A percentile compares a stretch with the other conserved stretches of the same genome.
Evolutionary conservation across 2,797 vertebrate genomes (phyloP).

Genomic region (Sebastes itinus): DNA sequence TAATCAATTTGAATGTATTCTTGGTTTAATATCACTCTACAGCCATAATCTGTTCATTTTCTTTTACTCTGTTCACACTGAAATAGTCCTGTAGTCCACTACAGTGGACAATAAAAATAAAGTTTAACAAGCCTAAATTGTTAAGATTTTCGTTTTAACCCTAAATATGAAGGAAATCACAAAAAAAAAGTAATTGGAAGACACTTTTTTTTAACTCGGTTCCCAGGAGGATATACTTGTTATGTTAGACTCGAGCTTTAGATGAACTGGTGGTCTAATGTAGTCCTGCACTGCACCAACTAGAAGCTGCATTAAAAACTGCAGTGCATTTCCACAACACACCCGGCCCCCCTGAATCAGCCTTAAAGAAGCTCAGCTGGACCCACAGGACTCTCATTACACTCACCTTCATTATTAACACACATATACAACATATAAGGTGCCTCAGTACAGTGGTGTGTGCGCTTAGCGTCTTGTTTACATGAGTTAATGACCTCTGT

Average conservation of each 20-base stretch:
- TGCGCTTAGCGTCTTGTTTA: constrained; percentile 49
- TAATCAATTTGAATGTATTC: too few relatives aligned
- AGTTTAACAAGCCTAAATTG: too few relatives aligned
- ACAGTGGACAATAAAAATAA: too few relatives aligned
- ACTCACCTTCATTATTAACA: constrained; percentile 56
- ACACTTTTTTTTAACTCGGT: too few relatives aligned
- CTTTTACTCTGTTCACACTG: too few relatives aligned
- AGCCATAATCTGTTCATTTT: too few relatives aligned
- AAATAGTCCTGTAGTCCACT: too few relatives aligned
- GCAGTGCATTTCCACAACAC: constrained; percentile 22
- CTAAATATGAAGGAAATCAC: too few relatives aligned
- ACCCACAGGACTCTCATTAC: constrained; percentile 50
- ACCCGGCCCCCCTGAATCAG: background rate
- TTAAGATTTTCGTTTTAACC: too few relatives aligned
- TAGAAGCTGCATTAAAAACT: constrained; percentile 15
- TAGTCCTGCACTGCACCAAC: constrained; percentile 14
- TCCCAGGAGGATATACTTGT: background rate
- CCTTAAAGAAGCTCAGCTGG: constrained; percentile 20
- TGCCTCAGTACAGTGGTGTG: background rate
- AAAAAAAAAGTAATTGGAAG: too few relatives aligned
- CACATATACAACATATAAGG: constrained; percentile 14
- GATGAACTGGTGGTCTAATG: background rate
- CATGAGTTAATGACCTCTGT: constrained; percentile 53
- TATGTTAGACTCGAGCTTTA: background rate
- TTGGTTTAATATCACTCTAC: too few relatives aligned